phyloP scores from a whole-genome alignment of 2,113 vertebrate genomes.

The Callithrix jacchus region DNA sequence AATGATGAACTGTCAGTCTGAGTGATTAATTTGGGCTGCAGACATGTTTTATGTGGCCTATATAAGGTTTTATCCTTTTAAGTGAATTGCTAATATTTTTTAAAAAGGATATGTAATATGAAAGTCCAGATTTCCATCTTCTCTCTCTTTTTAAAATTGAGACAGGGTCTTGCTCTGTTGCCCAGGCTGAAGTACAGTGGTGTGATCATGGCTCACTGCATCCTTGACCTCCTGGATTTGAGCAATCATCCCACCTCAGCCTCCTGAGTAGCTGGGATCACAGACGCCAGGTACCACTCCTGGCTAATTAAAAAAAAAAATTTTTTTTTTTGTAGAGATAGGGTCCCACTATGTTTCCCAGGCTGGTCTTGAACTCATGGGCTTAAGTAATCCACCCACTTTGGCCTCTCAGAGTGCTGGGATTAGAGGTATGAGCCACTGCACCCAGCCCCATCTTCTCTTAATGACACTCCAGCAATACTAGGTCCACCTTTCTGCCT shows the following conservation, averaged over 20 bases:
- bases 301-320: too few species aligned
- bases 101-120: conserved; percentile 6
- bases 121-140: background rate
- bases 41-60: conserved; percentile 4
- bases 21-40: conserved; percentile 11
- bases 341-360: too few species aligned
- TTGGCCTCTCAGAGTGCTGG: too few species aligned
- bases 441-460: background rate
- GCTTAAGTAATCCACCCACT: background rate
- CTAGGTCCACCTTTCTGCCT: background rate
- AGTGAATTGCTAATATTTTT: background rate
- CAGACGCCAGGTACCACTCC: too few species aligned
- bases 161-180: too few species aligned
- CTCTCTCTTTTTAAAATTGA: background rate
- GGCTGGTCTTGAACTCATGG: background rate
- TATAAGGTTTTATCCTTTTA: background rate
- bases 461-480: background rate
- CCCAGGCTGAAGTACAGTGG: too few species aligned
- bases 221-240: too few species aligned
- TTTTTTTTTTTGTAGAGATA: too few species aligned
- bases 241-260: too few species aligned
- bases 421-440: too few species aligned
- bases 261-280: too few species aligned
- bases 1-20: background rate
- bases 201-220: too few species aligned